phyloP scores from a whole-genome alignment of 2,888 invertebrate genomes.

The Aleiodes leptofemur region DNA sequence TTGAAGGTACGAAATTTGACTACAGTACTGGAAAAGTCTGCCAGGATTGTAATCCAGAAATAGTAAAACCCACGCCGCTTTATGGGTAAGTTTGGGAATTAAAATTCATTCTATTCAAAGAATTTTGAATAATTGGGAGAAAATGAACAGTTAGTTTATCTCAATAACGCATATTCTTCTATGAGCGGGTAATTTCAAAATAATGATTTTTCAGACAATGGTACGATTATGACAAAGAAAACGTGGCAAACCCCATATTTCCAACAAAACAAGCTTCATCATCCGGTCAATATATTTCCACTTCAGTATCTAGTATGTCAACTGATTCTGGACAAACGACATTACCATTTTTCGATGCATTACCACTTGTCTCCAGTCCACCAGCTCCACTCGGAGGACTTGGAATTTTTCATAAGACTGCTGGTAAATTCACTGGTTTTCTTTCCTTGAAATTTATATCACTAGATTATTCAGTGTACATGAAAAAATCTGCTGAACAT shows the following conservation, averaged over 20 bases:
- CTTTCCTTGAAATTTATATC: not conserved
- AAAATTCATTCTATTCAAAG: not conserved
- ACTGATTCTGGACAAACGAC: not conserved
- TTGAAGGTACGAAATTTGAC: not conserved
- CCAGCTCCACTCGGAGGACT: not conserved
- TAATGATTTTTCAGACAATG: too few species aligned
- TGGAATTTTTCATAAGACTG: not conserved
- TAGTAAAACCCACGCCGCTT: not conserved
- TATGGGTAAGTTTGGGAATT: not conserved
- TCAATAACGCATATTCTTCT: too few species aligned
- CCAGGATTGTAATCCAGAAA: not conserved
- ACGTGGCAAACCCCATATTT: not conserved
- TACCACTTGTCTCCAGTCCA: not conserved
- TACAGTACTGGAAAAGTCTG: not conserved
- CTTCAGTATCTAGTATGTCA: not conserved
- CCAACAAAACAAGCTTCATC: not conserved
- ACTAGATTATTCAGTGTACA: not conserved
- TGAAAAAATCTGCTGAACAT: too few species aligned
- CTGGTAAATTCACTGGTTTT: not conserved
- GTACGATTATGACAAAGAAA: too few species aligned
- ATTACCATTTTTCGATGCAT: conserved; percentile 7
- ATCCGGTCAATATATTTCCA: not conserved
- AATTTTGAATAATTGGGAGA: not conserved
- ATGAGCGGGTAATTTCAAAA: too few species aligned
- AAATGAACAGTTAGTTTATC: too few species aligned